Conservation (phyloP, 2,797 vertebrate species). For the Leuciscus waleckii region DNA sequence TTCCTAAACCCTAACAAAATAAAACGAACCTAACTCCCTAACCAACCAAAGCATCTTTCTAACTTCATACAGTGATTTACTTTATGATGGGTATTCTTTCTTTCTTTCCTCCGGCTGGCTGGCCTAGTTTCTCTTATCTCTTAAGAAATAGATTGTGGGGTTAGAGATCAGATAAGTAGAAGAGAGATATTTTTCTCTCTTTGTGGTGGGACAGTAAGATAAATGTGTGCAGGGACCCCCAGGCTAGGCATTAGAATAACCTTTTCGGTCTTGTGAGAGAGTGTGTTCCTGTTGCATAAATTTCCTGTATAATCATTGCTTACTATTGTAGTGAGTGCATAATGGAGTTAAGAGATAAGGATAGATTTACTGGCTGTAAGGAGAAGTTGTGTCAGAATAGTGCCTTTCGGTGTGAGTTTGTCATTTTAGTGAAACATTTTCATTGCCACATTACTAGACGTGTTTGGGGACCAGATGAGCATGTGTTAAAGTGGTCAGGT, state of each 20-base stretch:
- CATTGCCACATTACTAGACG: not conserved
- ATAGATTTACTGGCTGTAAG: slow-evolving; percentile 13
- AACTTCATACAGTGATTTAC: not conserved
- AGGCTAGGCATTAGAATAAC: slow-evolving; percentile 28
- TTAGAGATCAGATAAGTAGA: slow-evolving; percentile 28
- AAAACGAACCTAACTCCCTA: not conserved
- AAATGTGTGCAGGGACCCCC: slow-evolving; percentile 36
- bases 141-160: not conserved
- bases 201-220: slow-evolving; percentile 42
- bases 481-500: not conserved
- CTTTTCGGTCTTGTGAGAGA: slow-evolving; percentile 20
- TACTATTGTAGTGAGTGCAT: slow-evolving; percentile 25
- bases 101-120: slow-evolving; percentile 24
- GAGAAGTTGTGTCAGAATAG: slow-evolving; percentile 20
- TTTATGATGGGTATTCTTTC: not conserved
- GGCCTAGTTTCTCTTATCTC: slow-evolving; percentile 25
- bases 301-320: slow-evolving; percentile 38
- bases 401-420: not conserved
- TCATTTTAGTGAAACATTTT: not conserved
- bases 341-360: slow-evolving; percentile 23
- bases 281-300: slow-evolving; percentile 31
- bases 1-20: not conserved
- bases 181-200: slow-evolving; percentile 17
- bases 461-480: not conserved
- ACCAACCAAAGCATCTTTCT: not conserved